Base-by-base conservation (phyloP, 2,888 invertebrate species). In the Anagyrus pseudococci region DNA sequence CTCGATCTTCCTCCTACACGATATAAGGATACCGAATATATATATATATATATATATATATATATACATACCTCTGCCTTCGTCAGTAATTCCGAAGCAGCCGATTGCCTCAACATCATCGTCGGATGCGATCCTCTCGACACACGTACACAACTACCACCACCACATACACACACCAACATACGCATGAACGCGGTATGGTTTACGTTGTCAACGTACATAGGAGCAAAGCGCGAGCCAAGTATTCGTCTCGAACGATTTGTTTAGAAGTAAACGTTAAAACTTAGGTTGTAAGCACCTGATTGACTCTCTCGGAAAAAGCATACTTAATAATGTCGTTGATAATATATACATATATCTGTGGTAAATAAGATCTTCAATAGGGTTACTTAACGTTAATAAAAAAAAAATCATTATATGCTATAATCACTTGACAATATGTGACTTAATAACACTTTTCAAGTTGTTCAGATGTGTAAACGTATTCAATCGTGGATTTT, bases 1-100 rank as follows among this genome's bases (percentile, higher is more conserved):
- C 61, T 64, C 60, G 64, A 56, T 46, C 54, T 50, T 58, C 43
- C 26, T 61, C 61, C 17, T 22, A 52, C 46, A 59, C 52, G 50
- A 55, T 22, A 41, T n/a, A n/a, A n/a, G n/a, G n/a, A n/a, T n/a
- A n/a, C n/a, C n/a, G n/a, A n/a, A n/a, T n/a, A n/a, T n/a, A n/a
- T n/a, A n/a, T n/a, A n/a, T n/a, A n/a, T n/a, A n/a, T n/a, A n/a
- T n/a, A n/a, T n/a, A n/a, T n/a, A n/a, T n/a, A n/a, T n/a, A n/a
- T n/a, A n/a, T n/a, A n/a, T n/a, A n/a, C n/a, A n/a, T n/a, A n/a
- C 49, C 47, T 59, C 58, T 56, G 25, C 48, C 43, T 59, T 55
- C 55, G 40, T 58, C 49, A 58, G 53, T 43, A 22, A 49, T 19
- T 17, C 19, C 37, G 33, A 37, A 37, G 43, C 53, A 53, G 53